Percentiles rank a stretch among this genome's conserved stretches.
Conservation (phyloP, 64 coral and sea anemone species). For the Actinia tenebrosa region DNA sequence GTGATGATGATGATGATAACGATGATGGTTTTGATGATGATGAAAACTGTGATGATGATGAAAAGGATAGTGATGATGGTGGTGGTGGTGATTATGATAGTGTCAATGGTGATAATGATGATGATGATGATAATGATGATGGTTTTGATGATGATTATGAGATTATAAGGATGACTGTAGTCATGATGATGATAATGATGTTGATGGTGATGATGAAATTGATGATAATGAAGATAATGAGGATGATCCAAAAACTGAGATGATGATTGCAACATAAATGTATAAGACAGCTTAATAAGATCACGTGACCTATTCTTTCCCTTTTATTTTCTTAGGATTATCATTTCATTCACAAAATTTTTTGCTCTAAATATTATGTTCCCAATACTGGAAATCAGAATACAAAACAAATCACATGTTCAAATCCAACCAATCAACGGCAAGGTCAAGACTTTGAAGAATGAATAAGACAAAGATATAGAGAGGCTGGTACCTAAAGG, state of each 20-base stretch:
- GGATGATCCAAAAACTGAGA: too few relatives aligned
- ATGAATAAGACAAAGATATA: not conserved
- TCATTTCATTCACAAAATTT: slow-evolving; percentile 1
- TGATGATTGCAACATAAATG: too few relatives aligned
- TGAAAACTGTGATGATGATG: not conserved
- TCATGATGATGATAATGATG: not conserved
- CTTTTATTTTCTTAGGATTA: slow-evolving; percentile 13
- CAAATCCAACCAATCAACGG: slow-evolving; percentile 12
- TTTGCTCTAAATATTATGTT: slow-evolving; percentile 17
- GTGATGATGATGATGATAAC: not conserved
- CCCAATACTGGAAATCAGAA: slow-evolving; percentile 10
- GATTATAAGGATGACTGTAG: not conserved
- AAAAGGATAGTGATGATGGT: too few relatives aligned
- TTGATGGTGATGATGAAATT: not conserved
- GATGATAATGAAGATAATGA: not conserved
- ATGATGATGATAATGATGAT: not conserved
- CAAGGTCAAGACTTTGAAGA: slow-evolving; percentile 1
- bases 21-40: not conserved
- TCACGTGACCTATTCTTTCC: not conserved
- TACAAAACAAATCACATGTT: not conserved
- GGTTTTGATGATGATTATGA: not conserved
- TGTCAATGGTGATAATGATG: not conserved
- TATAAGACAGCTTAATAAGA: too few relatives aligned
- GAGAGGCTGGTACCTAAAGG: too few relatives aligned
- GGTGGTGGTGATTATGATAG: not conserved